These are phyloP conservation scores for Leptinotarsa tumamoca DNA, from an alignment of 2,888 invertebrate genomes.

Conservation along the genomic window DNA sequence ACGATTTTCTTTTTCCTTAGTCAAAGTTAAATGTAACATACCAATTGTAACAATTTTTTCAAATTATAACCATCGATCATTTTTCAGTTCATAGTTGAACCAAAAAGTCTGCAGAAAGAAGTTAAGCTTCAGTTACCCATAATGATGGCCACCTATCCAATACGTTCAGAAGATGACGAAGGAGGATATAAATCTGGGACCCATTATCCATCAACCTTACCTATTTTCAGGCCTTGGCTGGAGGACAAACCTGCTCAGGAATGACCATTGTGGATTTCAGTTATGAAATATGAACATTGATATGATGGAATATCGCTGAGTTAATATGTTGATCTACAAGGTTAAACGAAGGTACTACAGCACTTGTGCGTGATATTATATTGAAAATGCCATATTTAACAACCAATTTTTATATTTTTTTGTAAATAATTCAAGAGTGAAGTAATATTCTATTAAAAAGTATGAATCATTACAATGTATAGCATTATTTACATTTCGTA, in stretches of 20 bases:
- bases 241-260: conserved; percentile 73
- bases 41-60: background rate
- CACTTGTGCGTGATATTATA: conserved; percentile 26
- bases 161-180: conserved; percentile 75
- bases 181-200: conserved; percentile 82
- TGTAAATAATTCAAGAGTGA: conserved; percentile 16
- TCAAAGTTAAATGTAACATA: no score
- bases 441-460: background rate
- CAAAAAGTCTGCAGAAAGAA: conserved; percentile 91
- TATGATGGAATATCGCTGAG: background rate
- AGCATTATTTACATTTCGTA: background rate
- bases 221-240: conserved; percentile 91
- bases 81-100: conserved; percentile 87
- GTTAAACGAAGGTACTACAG: conserved; percentile 16
- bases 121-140: conserved; percentile 93
- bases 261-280: conserved; percentile 21
- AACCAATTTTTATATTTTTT: conserved; percentile 19
- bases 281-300: background rate
- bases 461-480: background rate
- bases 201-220: conserved; percentile 92
- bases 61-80: conserved; percentile 23
- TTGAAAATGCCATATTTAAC: conserved; percentile 37
- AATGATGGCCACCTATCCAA: conserved; percentile 91
- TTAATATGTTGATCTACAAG: background rate
- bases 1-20: no score